Evolutionary conservation across 1,140 invertebrate species (phyloP), one percentile per base, ranked within the genome.

Genomic region (Doryteuthis pealeii): DNA sequence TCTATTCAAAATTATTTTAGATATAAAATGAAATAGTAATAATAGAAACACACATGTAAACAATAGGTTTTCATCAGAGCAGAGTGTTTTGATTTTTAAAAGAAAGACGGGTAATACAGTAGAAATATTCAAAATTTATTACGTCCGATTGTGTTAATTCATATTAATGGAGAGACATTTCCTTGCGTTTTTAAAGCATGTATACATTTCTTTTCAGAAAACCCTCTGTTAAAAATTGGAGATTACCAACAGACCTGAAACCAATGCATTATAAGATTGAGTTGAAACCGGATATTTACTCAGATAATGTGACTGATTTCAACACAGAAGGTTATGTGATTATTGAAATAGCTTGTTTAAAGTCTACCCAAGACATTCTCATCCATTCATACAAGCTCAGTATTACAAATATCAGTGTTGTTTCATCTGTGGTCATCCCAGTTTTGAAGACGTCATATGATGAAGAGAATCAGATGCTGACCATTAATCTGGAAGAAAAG

Each of bases 261-360:
- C 85, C 85, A 0, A 35, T 72, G 12, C 78, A 80, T 14, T 86
- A 86, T 67, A 72, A 73, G 2, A 68, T 86, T 15, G 73, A 80
- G 28, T 72, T 86, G 0, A 76, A 79, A 67, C 84, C 85, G 2
- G 77, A 80, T 68, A 80, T 86, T 32, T 82, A 82, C 66, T 66
- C 69, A 8, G 26, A 26, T 32, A 71, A 77, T 43, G 74, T 79
- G 6, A 70, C 40, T 30, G 67, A 77, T 12, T 87, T 86, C 10
- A 90, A 87, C 22, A 95, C 94, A 83, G 83, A 88, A 72, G 94
- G 94, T 0, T 89, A 86, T 49, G 93, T 95, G 0, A 90, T 89
- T 67, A 94, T 95, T 22, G 78, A 91, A 8, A 84, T 95, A 12
- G 85, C 83, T 31, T 90, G 90, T 6, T 74, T 87, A 18, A 78